These are phyloP conservation scores for Entosphenus tridentatus DNA, from an alignment of 2,113 vertebrate species.

Conservation along the genomic window DNA sequence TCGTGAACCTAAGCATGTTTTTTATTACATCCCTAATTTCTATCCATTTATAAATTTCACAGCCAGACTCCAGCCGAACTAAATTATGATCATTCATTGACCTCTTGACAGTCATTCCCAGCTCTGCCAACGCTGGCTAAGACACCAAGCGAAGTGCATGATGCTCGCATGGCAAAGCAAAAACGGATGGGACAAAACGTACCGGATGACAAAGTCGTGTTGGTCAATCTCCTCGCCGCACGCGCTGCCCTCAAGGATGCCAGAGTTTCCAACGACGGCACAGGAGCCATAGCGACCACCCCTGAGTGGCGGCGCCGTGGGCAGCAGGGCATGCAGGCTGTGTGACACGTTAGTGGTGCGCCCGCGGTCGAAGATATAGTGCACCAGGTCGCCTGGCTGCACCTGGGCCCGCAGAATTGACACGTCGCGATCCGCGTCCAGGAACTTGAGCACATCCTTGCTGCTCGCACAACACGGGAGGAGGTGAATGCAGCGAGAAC, in stretches of 20 bases:
- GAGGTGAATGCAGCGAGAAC: background rate
- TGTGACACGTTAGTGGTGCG: constrained; percentile 80
- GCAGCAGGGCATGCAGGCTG: constrained; percentile 69
- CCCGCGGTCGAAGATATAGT: constrained; percentile 78
- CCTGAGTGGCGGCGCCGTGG: constrained; percentile 53
- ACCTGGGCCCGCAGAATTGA: constrained; percentile 72
- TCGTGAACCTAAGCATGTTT: too few relatives aligned
- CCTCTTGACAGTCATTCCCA: too few relatives aligned
- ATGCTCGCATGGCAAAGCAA: too few relatives aligned
- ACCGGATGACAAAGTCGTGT: constrained; percentile 81
- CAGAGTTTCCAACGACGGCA: constrained; percentile 81
- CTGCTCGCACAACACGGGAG: constrained; percentile 18
- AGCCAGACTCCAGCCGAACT: too few relatives aligned
- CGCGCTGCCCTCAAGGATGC: constrained; percentile 68
- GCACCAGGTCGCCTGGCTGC: constrained; percentile 66
- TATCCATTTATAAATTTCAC: too few relatives aligned
- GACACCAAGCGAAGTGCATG: background rate
- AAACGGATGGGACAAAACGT: constrained; percentile 4
- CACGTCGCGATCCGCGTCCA: constrained; percentile 79
- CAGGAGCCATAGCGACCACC: constrained; percentile 56
- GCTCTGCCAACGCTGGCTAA: background rate
- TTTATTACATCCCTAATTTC: too few relatives aligned
- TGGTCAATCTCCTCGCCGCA: constrained; percentile 66
- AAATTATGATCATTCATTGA: too few relatives aligned
- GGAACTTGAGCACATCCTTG: constrained; percentile 66